These are phyloP conservation scores for Vireo altiloquus DNA, from an alignment of 2,113 vertebrate species.

Conservation along the genomic window DNA sequence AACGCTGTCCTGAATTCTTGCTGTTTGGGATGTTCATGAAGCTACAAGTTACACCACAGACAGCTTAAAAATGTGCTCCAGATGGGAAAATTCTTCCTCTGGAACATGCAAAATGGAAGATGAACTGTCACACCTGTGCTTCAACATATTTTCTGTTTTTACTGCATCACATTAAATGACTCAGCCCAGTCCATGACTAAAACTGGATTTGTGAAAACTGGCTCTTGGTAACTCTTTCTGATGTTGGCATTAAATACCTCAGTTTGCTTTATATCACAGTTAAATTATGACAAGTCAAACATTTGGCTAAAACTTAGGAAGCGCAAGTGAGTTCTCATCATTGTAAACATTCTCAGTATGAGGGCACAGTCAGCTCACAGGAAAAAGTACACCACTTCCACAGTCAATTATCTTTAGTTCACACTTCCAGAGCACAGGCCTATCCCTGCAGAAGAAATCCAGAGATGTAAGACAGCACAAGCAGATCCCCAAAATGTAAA, in stretches of 20 bases:
- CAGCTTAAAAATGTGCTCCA: not conserved
- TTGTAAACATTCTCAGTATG: not conserved
- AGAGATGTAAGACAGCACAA: not conserved
- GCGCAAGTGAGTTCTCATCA: not conserved
- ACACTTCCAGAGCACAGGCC: not conserved
- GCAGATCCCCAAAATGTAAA: not conserved
- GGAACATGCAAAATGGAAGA: not conserved
- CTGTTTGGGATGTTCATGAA: not conserved
- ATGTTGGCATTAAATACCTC: not conserved
- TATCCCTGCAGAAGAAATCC: not conserved
- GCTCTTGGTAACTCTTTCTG: not conserved
- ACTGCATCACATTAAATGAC: not conserved
- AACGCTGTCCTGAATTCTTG: not conserved
- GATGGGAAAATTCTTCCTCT: not conserved
- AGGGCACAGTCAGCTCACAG: not conserved
- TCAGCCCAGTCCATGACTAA: not conserved
- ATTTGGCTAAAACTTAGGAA: not conserved
- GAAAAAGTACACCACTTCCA: not conserved
- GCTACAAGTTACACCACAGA: not conserved
- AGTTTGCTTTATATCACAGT: not conserved
- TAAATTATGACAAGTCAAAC: slow-evolving; percentile 26
- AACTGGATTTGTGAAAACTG: not conserved
- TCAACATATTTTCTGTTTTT: not conserved
- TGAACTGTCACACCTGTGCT: not conserved
- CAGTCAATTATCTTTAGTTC: not conserved